phyloP scores from a whole-genome alignment of 2,113 vertebrate species.

The Gallinago undulata region DNA sequence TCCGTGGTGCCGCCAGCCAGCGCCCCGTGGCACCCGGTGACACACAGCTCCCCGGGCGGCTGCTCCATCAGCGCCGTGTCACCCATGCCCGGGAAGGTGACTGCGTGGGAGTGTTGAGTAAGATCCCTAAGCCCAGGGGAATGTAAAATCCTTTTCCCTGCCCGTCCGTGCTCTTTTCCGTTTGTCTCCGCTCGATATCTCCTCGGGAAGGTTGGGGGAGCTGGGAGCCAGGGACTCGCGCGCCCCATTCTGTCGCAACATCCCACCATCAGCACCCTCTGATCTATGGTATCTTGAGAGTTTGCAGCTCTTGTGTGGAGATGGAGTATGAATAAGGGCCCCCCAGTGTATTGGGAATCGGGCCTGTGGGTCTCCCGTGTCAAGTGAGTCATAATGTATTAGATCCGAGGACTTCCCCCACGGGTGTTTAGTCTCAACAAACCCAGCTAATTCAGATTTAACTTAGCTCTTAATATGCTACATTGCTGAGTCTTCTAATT shows the following conservation, averaged over 20 bases:
- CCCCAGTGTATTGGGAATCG: slow-evolving; percentile 61
- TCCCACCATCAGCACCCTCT: slow-evolving; percentile 66
- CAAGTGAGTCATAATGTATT: slow-evolving; percentile 72
- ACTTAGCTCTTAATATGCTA: slow-evolving; percentile 78
- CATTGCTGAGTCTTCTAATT: slow-evolving; percentile 81
- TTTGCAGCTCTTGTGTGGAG: slow-evolving; percentile 60
- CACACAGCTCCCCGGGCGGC: rapidly evolving
- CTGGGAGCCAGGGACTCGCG: not conserved
- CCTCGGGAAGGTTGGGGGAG: not conserved
- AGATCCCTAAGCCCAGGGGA: not conserved
- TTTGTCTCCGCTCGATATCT: rapidly evolving
- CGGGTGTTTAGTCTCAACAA: slow-evolving; percentile 76
- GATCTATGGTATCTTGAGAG: slow-evolving; percentile 44
- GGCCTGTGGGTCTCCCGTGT: slow-evolving; percentile 63
- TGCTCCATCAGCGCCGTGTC: not conserved
- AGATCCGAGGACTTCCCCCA: slow-evolving; percentile 69
- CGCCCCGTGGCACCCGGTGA: not conserved
- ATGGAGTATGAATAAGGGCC: slow-evolving; percentile 50
- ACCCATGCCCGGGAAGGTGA: not conserved
- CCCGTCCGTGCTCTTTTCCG: not conserved
- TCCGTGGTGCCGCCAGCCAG: not conserved
- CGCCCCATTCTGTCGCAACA: slow-evolving; percentile 20
- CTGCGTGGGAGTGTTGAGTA: not conserved
- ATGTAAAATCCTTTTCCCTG: not conserved
- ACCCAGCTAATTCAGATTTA: slow-evolving; percentile 78